Base-by-base conservation (phyloP, 1,140 invertebrate species). In the Archivesica marissinica region DNA sequence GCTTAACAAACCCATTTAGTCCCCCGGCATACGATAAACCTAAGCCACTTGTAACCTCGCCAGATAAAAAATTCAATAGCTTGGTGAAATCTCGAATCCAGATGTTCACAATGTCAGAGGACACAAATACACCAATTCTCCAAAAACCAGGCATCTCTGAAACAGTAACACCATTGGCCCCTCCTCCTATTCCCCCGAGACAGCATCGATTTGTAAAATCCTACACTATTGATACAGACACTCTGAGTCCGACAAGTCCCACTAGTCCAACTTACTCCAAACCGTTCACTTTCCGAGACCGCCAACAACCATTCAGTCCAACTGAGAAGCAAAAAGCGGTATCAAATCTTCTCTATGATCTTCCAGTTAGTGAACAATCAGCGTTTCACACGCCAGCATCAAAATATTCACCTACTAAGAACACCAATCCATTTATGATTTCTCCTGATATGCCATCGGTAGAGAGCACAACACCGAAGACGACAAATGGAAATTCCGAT, bases 361-460 rank as follows among this genome's bases (percentile, higher is more conserved):
- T 64, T 23, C 68, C 84, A 15, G 59, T 61, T 38, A 76, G 56
- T 70, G 72, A 80, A 77, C 59, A 50, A 35, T 52, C 52, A 50
- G 28, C 39, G 7, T 74, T 68, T 50, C 59, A 76, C 23, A 35
- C 50, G 33, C 66, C 80, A 23, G 54, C 56, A 28, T 64, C 44
- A 52, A 56, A 56, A 38, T 64, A 82, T 44, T 70, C 83, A 56
- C 76, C 87, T 70, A 86, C 83, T 88, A 81, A 6, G 80, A 86
- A 75, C 25, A 50, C 77, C 56, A 79, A 44, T 80, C 76, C 39
- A 28, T 74, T 47, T 35, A 30, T 39, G 70, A 39, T 72, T 86
- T 52, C 35, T 35, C 35, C 39, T 50, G 39, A 44, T 44, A 17
- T 7, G 15, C 28, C 41, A 30, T 41, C 44, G 20, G 25, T 59